phyloP scores from a whole-genome alignment of 2,888 invertebrate species.

The Osedax frankpressi region DNA sequence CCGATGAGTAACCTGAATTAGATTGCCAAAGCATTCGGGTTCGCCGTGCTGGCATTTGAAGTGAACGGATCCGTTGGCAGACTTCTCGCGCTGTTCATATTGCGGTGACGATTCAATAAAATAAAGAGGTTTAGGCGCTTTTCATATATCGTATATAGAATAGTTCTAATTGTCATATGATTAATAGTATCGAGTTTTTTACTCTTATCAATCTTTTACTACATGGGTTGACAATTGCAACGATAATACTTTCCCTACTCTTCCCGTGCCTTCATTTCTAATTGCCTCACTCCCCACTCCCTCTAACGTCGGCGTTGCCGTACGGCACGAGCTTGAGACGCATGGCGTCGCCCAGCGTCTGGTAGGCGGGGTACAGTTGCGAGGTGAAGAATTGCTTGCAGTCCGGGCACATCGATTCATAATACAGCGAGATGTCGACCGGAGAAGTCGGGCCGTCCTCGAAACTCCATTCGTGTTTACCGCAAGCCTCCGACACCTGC shows the following conservation, averaged over 20 bases:
- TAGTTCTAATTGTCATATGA: too few relatives aligned
- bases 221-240: too few relatives aligned
- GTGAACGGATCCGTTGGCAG: constrained; percentile 6
- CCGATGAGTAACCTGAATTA: constrained; percentile 43
- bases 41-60: constrained; percentile 44
- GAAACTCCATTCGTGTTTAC: neutral
- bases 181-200: too few relatives aligned
- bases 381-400: constrained; percentile 34
- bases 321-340: constrained; percentile 40
- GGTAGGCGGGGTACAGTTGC: constrained; percentile 34
- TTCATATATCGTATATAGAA: too few relatives aligned
- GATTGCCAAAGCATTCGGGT: constrained; percentile 41
- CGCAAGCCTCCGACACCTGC: constrained; percentile 10
- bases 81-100: neutral
- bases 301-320: constrained; percentile 39
- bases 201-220: too few relatives aligned
- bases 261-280: too few relatives aligned
- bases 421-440: constrained; percentile 39
- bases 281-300: too few relatives aligned
- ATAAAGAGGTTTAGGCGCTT: too few relatives aligned
- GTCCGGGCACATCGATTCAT: constrained; percentile 42
- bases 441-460: constrained; percentile 21
- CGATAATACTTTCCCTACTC: too few relatives aligned
- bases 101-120: too few relatives aligned
- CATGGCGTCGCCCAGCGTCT: constrained; percentile 32